Evolutionary conservation across 30 jellyfish, hydroid and myxozoan species (phyloP), one percentile per base, ranked within the genome.

Genomic region (Aurelia sp.): DNA sequence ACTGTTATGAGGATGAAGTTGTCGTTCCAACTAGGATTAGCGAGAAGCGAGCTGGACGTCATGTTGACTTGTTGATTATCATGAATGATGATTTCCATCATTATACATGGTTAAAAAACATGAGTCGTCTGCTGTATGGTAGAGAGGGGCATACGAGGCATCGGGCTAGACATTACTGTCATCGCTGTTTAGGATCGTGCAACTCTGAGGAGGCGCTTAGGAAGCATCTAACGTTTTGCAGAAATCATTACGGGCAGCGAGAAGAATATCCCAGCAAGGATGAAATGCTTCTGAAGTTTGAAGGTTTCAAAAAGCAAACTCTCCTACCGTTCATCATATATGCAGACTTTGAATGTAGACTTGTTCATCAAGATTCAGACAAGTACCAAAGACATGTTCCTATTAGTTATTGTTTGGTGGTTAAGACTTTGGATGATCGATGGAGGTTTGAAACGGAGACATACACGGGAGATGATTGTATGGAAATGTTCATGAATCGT

Each of bases 301-400:
- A n/a, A 21, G 31, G 31, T 17, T 21, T 67, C 48, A 33, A 67
- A 68, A 24, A 67, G 21, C 35, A 67, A 13, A 24, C 31, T 8
- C 8, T 8, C 8, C 78, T 67, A 27, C 78, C 78, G 3, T 67
- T 67, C 48, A 67, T 33, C 47, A 67, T 67, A 19, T 18, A 67
- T 6, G 78, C 78, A 21, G 78, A 67, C 13, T 67, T 67, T 33
- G 78, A 67, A 67, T 67, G 78, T 13, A 17, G 8, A 3, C 48
- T 67, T 8, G 69, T 3, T 3, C 69, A 9, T 6, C 69, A 59
- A 5, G 27, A 21, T 21, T 17, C 69, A 8, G 8, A 18, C 10
- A 59, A 11, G 8, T 59, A 59, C 5, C 69, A 59, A 59, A 21
- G 13, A 11, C 69, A 59, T 59, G 69, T 59, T 17, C 69, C 69